Conservation (phyloP, 2,113 vertebrate species). For the Ctenodactylus gundi region DNA sequence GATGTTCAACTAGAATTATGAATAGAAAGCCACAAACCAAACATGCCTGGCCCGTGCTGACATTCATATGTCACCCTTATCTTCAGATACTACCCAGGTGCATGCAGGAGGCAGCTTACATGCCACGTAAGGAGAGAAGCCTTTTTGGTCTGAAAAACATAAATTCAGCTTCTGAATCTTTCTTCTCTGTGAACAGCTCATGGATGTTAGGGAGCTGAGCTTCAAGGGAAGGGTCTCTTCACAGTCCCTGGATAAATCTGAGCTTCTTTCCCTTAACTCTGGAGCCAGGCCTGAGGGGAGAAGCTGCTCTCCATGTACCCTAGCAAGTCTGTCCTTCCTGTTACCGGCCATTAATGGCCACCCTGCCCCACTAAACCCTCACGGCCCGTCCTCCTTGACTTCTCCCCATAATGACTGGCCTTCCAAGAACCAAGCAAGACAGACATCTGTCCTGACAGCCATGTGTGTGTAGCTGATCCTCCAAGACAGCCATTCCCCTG, state of each 20-base stretch:
- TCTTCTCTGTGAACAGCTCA: background rate
- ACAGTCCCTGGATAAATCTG: background rate
- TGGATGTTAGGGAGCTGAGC: background rate
- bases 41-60: rapidly evolving
- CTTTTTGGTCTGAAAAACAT: background rate
- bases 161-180: background rate
- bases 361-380: background rate
- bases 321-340: background rate
- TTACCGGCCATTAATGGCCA: background rate
- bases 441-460: background rate
- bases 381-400: too few relatives aligned
- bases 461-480: background rate
- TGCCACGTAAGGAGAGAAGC: background rate
- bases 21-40: background rate
- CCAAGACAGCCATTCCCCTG: background rate
- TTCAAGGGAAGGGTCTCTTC: background rate
- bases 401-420: background rate
- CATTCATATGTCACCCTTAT: too few relatives aligned
- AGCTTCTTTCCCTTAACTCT: background rate
- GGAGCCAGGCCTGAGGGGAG: background rate
- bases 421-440: background rate
- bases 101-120: background rate
- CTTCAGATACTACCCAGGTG: background rate
- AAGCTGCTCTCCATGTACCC: too few relatives aligned
- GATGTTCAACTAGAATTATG: background rate